These are phyloP conservation scores for Hydrocynus forskahlii DNA, from an alignment of 2,797 vertebrate species.

Conservation along the genomic window DNA sequence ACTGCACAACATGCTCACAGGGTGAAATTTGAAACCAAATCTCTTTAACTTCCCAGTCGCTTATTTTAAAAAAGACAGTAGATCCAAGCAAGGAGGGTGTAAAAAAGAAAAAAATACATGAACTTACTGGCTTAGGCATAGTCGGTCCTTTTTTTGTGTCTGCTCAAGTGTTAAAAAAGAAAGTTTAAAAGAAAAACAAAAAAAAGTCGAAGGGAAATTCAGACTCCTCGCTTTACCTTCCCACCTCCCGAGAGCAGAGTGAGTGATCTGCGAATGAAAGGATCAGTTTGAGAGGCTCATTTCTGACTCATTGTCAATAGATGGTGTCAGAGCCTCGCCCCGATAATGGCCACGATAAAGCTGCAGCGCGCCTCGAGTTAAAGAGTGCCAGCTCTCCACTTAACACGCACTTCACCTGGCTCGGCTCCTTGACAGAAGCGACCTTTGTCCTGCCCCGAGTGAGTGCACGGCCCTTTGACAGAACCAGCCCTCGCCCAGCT, in stretches of 20 bases:
- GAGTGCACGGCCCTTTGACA: constrained; percentile 7
- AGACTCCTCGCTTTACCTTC: constrained; percentile 14
- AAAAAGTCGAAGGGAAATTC: constrained; percentile 15
- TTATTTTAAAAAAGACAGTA: not conserved
- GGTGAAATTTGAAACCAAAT: not conserved
- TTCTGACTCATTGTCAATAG: constrained; percentile 63
- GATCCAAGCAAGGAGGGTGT: not conserved
- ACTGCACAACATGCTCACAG: no score
- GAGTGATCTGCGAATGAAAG: constrained; percentile 30
- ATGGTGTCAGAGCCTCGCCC: constrained; percentile 56
- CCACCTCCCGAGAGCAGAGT: constrained; percentile 19
- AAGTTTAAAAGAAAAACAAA: not conserved
- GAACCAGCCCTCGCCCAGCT: not conserved
- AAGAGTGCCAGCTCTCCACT: constrained; percentile 55
- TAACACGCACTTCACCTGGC: constrained; percentile 44
- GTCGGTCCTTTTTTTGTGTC: constrained; percentile 54
- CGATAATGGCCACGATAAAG: constrained; percentile 54
- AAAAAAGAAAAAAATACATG: not conserved
- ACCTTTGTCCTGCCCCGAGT: constrained; percentile 71
- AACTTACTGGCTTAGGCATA: constrained; percentile 81
- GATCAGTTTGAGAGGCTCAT: constrained; percentile 49
- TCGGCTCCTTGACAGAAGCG: constrained; percentile 58
- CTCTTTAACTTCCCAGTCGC: not conserved
- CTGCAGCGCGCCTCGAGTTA: constrained; percentile 43
- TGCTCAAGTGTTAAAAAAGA: not conserved